phyloP scores from a whole-genome alignment of 1,140 invertebrate species.

The Reticulitermes speratus region DNA sequence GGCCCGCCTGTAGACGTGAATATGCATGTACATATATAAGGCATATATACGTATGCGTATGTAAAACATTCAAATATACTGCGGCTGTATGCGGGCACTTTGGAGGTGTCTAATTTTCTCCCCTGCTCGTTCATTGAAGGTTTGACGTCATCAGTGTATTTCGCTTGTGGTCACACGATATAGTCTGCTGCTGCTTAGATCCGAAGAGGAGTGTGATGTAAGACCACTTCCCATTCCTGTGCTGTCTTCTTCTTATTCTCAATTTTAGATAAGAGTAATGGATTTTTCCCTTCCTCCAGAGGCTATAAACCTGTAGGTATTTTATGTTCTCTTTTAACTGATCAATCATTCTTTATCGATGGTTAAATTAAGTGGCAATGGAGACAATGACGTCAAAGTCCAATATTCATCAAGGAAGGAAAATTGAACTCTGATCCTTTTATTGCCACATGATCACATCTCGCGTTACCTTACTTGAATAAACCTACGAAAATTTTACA shows the following conservation, averaged over 20 bases:
- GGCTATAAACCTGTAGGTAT: neutral
- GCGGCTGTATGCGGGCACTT: too few species aligned
- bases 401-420: too few species aligned
- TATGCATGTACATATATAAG: too few species aligned
- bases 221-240: neutral
- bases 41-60: too few species aligned
- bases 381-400: neutral
- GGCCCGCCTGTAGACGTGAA: too few species aligned
- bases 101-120: too few species aligned
- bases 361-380: neutral
- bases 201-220: neutral
- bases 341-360: neutral
- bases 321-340: neutral
- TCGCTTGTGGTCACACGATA: neutral
- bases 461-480: too few species aligned
- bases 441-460: too few species aligned
- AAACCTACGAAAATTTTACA: too few species aligned
- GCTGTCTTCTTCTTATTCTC: neutral
- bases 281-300: neutral
- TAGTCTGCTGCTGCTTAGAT: neutral
- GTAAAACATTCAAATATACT: too few species aligned
- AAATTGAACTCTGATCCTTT: too few species aligned
- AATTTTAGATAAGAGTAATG: slow-evolving; percentile 3
- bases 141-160: neutral
- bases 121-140: neutral